A percentile compares a stretch with the other conserved stretches of the same genome.
These are phyloP conservation scores for Apogon talboti DNA, from an alignment of 2,797 vertebrate genomes.

Conservation along the genomic window DNA sequence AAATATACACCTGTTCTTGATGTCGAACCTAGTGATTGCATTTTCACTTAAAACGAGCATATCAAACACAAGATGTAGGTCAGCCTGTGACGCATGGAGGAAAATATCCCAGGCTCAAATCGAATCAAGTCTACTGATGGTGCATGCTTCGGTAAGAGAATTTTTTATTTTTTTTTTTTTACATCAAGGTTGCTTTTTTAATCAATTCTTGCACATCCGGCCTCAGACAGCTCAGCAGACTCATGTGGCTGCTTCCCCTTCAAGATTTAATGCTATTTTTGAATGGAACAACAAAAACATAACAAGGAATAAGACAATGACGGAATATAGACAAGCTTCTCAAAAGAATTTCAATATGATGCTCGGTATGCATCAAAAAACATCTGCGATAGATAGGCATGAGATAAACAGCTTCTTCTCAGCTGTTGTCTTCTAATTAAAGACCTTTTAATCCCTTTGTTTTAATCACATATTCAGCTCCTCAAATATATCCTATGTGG, in stretches of 20 bases:
- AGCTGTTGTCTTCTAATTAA: constrained; percentile 63
- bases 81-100: constrained; percentile 62
- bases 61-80: constrained; percentile 75
- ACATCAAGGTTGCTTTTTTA: constrained; percentile 54
- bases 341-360: constrained; percentile 24
- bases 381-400: constrained; percentile 52
- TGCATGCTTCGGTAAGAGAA: constrained; percentile 43
- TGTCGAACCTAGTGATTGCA: constrained; percentile 47
- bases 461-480: constrained; percentile 52
- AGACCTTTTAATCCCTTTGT: constrained; percentile 65
- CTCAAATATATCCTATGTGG: constrained; percentile 43
- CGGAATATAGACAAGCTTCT: constrained; percentile 10
- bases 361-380: constrained; percentile 36
- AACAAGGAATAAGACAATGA: constrained; percentile 31
- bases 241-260: constrained; percentile 14
- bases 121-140: constrained; percentile 49
- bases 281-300: constrained; percentile 39
- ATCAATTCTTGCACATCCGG: constrained; percentile 52
- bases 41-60: constrained; percentile 56
- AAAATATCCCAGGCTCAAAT: constrained; percentile 64
- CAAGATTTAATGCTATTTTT: constrained; percentile 50
- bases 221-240: constrained; percentile 23
- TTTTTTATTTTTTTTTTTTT: constrained; percentile 4
- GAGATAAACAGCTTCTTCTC: constrained; percentile 54
- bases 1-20: constrained; percentile 45